These are phyloP conservation scores for Auanema freiburgensis DNA, from an alignment of 2,888 invertebrate genomes.

Conservation along the genomic window DNA sequence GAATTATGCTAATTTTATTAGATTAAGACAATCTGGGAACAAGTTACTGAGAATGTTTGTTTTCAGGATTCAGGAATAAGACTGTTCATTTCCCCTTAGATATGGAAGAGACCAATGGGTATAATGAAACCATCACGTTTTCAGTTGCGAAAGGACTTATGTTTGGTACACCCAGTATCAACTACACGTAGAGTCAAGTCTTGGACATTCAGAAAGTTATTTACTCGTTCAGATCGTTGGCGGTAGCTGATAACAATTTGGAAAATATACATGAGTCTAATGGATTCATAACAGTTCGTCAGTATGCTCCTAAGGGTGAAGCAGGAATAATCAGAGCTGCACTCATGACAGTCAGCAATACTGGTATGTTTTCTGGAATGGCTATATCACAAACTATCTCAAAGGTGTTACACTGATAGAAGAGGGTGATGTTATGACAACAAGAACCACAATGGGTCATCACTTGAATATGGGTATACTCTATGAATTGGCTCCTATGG, in stretches of 20 bases:
- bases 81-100: constrained; percentile 42
- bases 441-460: constrained; percentile 24
- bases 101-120: constrained; percentile 29
- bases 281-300: constrained; percentile 45
- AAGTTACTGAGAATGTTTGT: neutral
- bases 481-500: constrained; percentile 17
- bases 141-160: constrained; percentile 37
- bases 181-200: constrained; percentile 37
- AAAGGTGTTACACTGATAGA: constrained; percentile 40
- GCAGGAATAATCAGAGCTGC: constrained; percentile 23
- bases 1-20: constrained; percentile 3
- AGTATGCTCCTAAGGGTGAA: constrained; percentile 34
- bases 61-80: constrained; percentile 35
- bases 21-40: neutral
- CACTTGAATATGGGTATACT: constrained; percentile 31
- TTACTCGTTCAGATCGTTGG: constrained; percentile 25
- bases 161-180: constrained; percentile 47
- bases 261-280: constrained; percentile 33
- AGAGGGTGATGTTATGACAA: constrained; percentile 35
- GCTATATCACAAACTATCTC: neutral
- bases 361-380: constrained; percentile 16
- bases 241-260: constrained; percentile 29
- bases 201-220: neutral
- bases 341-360: constrained; percentile 36
- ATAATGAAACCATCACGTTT: constrained; percentile 43